Evolutionary conservation across 1,140 invertebrate genomes (phyloP), one percentile per base, ranked within the genome.

Genomic region (Marisa cornuarietis): DNA sequence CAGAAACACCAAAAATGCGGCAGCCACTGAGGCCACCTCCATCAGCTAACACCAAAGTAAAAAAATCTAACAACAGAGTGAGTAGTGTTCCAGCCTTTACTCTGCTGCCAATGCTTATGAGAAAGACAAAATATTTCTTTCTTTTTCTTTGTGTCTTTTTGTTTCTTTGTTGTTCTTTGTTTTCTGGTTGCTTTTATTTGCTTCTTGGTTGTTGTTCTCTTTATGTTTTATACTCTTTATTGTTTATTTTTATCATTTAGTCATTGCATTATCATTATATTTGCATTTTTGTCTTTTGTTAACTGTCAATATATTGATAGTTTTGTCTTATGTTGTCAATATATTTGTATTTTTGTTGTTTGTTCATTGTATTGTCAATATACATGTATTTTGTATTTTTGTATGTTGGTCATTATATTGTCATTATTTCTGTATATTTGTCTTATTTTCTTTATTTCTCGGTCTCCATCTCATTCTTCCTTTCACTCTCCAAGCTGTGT

Each of bases 1-100:
- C 88, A 87, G 6, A 89, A 86, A 83, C 88, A 86, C 14, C 90
- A 83, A 81, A 81, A 26, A 79, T 87, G 24, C 85, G 86, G 71
- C 83, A 87, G 62, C 87, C 85, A 42, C 77, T 87, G 16, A 80
- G 85, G 26, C 84, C 85, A 42, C 82, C 84, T 14, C 84, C 86
- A 31, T 85, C 85, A 26, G 81, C 71, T 8, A 87, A 87, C 76
- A 83, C 85, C 65, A 79, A 84, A 58, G 78, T 78, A 31, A 87
- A 84, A 83, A 84, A 86, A 79, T 54, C 62, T 71, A 66, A 62
- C 62, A 22, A 26, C 20, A 74, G 49, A 20, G 73, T 42, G 13
- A 54, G 24, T 42, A 42, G 6, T 42, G 31, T 42, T 42, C 6
- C 2, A 42, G 2, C 31, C 31, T 42, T 42, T 42, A 42, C 31